A percentile compares a stretch with the other conserved stretches of the same genome.
These are phyloP conservation scores for Apodemus agrarius DNA, from an alignment of 2,797 vertebrate genomes.

Conservation along the genomic window DNA sequence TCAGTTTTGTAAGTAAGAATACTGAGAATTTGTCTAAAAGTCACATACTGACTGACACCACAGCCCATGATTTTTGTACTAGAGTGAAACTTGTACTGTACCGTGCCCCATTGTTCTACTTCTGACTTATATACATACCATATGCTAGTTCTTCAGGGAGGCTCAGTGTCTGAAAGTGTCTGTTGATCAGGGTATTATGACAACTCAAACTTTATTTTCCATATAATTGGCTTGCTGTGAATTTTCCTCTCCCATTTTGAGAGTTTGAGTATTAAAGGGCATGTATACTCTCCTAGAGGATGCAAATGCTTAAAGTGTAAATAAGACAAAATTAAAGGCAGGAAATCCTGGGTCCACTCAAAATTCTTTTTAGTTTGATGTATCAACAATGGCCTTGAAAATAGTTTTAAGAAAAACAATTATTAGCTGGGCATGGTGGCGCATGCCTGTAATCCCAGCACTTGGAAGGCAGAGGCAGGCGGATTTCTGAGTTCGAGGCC, in stretches of 20 bases:
- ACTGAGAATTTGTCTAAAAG: constrained; percentile 2
- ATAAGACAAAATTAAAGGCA: constrained; percentile 41
- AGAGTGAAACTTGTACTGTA: neutral
- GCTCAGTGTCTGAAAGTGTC: neutral
- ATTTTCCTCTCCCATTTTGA: constrained; percentile 31
- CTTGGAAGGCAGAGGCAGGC: no score
- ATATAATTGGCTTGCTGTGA: neutral
- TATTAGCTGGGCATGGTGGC: no score
- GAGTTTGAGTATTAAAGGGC: neutral
- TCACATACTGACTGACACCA: neutral
- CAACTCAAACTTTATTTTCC: constrained; percentile 27
- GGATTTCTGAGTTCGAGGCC: no score
- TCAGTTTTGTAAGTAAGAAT: neutral
- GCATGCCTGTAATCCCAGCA: no score
- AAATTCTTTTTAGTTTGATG: constrained; percentile 20
- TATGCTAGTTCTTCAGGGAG: neutral
- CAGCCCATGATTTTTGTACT: constrained; percentile 1
- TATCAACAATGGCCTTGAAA: constrained; percentile 32
- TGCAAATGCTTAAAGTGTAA: constrained; percentile 45
- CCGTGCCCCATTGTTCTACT: neutral
- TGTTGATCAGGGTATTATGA: neutral
- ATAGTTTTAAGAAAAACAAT: neutral
- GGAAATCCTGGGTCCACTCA: neutral
- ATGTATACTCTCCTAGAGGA: neutral
- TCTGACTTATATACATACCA: neutral